Evolutionary conservation across 2,113 vertebrate genomes (phyloP).

Genomic region (Paracanthobrama guichenoti): DNA sequence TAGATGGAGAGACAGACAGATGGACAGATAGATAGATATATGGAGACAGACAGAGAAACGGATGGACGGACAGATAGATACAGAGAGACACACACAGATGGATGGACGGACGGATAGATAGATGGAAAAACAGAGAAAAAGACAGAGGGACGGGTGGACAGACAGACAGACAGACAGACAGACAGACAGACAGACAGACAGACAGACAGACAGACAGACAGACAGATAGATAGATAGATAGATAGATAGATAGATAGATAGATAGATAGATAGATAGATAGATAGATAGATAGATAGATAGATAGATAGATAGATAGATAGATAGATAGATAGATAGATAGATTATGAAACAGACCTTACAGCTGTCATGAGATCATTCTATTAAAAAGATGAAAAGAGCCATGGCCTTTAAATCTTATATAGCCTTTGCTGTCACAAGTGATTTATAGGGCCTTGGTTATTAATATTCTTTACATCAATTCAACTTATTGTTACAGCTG

Average conservation of each 20-base stretch:
- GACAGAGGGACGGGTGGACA: too few species aligned
- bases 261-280: neutral
- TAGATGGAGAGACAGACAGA: neutral
- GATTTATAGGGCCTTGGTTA: slow-evolving; percentile 16
- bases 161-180: too few species aligned
- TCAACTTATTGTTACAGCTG: neutral
- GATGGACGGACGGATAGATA: too few species aligned
- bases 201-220: too few species aligned
- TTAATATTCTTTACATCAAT: slow-evolving; percentile 20
- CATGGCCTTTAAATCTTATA: slow-evolving; percentile 24
- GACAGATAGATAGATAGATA: too few species aligned
- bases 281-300: neutral
- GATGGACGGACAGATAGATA: too few species aligned
- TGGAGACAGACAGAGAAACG: neutral
- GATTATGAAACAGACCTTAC: neutral
- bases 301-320: neutral
- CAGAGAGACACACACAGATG: fast-evolving
- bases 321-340: neutral
- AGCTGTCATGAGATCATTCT: slow-evolving; percentile 36
- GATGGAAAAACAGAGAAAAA: too few species aligned
- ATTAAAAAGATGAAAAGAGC: slow-evolving; percentile 12
- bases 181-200: too few species aligned
- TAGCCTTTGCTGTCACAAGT: slow-evolving; percentile 18
- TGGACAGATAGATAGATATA: neutral
- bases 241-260: too few species aligned